A percentile compares a stretch with the other conserved stretches of the same genome.
These are phyloP conservation scores for Chiridota heheva DNA, from an alignment of 35 echinoderm and acorn worm species.

Conservation along the genomic window DNA sequence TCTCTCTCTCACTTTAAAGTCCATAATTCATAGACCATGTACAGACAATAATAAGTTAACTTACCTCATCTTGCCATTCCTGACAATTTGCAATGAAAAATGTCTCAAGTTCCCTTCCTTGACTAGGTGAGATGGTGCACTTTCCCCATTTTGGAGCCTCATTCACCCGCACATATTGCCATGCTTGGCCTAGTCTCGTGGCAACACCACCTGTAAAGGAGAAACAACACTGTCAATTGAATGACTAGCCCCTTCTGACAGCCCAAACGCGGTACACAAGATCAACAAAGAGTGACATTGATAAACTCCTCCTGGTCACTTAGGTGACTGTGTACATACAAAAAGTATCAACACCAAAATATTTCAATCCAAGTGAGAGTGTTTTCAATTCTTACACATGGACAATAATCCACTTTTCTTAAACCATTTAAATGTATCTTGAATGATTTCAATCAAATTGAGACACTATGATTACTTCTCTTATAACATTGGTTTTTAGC, in stretches of 20 bases:
- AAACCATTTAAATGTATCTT: too few species aligned
- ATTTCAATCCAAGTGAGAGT: too few species aligned
- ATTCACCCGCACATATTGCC: slow-evolving; percentile 72
- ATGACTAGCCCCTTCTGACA: not conserved
- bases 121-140: slow-evolving; percentile 56
- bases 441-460: too few species aligned
- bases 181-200: slow-evolving; percentile 28
- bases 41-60: not conserved
- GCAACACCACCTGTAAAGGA: slow-evolving; percentile 37
- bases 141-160: slow-evolving; percentile 56
- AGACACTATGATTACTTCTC: too few species aligned
- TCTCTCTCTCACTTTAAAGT: not conserved
- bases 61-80: slow-evolving; percentile 81
- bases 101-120: slow-evolving; percentile 66
- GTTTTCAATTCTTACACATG: too few species aligned
- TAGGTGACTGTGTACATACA: too few species aligned
- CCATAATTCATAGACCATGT: not conserved
- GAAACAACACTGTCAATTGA: not conserved
- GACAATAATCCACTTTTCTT: too few species aligned
- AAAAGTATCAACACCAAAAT: too few species aligned
- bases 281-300: too few species aligned
- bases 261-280: not conserved
- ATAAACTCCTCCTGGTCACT: too few species aligned
- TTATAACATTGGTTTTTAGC: too few species aligned
- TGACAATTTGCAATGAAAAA: slow-evolving; percentile 65